phyloP scores from a whole-genome alignment of 2,888 invertebrate species.

The Galerucella pusilla region DNA sequence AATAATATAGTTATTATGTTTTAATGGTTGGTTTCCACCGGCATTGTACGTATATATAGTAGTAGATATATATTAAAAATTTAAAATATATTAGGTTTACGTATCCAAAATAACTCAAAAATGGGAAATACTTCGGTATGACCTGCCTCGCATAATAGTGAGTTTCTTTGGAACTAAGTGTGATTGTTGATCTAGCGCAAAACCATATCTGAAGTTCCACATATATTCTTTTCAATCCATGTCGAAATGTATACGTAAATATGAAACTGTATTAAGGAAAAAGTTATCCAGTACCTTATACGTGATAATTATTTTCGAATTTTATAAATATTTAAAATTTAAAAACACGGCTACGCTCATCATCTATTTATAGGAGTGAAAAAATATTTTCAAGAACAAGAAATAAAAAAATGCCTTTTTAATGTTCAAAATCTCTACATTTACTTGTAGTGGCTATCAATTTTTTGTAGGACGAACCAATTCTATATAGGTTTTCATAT shows the following conservation, averaged over 20 bases:
- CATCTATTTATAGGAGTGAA: too few species aligned
- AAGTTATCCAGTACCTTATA: not conserved
- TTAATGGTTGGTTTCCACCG: constrained; percentile 64
- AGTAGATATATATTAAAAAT: constrained; percentile 67
- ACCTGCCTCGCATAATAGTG: constrained; percentile 81
- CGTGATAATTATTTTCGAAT: too few species aligned
- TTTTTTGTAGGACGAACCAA: too few species aligned
- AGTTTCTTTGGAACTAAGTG: constrained; percentile 82
- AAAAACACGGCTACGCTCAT: too few species aligned
- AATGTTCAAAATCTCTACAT: too few species aligned
- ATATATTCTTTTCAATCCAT: constrained; percentile 30
- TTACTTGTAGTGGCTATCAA: too few species aligned
- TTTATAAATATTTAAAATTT: too few species aligned
- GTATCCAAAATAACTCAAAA: constrained; percentile 69
- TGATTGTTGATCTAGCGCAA: constrained; percentile 72
- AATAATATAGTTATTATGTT: constrained; percentile 67
- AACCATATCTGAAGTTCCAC: constrained; percentile 48
- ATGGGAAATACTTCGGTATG: constrained; percentile 67
- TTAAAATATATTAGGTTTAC: constrained; percentile 67
- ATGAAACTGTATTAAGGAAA: not conserved
- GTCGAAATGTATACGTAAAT: not conserved
- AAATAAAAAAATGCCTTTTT: too few species aligned
- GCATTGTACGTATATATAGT: constrained; percentile 67
- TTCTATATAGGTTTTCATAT: too few species aligned
- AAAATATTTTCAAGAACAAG: too few species aligned